Percentiles rank a stretch among this genome's conserved stretches.
Conservation (phyloP, 2,797 vertebrate species). For the Sus cebifrons region DNA sequence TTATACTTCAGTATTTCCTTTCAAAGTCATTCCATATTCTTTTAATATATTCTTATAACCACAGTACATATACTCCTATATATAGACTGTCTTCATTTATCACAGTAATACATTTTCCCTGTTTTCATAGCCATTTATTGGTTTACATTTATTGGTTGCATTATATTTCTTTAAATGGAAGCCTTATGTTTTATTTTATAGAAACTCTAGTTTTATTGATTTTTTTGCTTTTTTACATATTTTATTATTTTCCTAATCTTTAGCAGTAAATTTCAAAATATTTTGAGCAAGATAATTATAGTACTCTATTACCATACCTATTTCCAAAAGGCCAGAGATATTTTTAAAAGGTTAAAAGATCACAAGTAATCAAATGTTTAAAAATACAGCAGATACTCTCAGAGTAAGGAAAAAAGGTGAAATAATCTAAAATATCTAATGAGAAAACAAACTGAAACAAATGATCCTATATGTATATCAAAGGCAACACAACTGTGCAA, state of each 20-base stretch:
- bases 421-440: slow-evolving; percentile 43
- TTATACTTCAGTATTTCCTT: slow-evolving; percentile 48
- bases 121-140: background rate
- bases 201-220: slow-evolving; percentile 17
- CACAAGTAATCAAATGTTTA: slow-evolving; percentile 28
- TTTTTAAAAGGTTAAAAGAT: slow-evolving; percentile 26
- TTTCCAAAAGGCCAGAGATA: slow-evolving; percentile 21
- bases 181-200: slow-evolving; percentile 18
- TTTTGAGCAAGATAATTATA: slow-evolving; percentile 38
- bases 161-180: slow-evolving; percentile 7
- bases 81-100: background rate
- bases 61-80: background rate
- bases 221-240: slow-evolving; percentile 1
- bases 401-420: background rate
- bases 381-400: background rate
- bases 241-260: slow-evolving; percentile 20
- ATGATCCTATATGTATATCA: background rate
- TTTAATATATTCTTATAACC: slow-evolving; percentile 21
- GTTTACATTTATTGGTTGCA: background rate
- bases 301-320: background rate
- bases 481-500: background rate
- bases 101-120: background rate
- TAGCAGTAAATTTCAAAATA: slow-evolving; percentile 47
- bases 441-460: slow-evolving; percentile 37
- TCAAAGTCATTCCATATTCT: background rate